These are phyloP conservation scores for Eudasyphora cyanicolor DNA, from an alignment of 2,888 invertebrate genomes.

Conservation along the genomic window DNA sequence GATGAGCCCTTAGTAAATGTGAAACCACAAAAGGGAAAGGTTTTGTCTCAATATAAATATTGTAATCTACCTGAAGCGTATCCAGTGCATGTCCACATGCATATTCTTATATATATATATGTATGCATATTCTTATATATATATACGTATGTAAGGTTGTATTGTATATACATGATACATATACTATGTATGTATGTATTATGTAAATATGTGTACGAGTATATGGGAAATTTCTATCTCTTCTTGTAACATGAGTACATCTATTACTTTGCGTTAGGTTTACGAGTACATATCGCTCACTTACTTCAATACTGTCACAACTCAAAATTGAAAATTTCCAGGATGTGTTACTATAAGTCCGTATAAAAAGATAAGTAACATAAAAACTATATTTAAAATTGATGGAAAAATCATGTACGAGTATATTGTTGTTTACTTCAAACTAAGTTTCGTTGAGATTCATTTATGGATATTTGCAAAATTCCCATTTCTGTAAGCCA, in stretches of 20 bases:
- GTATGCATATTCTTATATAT: too few relatives aligned
- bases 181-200: neutral
- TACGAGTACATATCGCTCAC: too few relatives aligned
- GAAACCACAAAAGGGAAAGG: slow-evolving; percentile 46
- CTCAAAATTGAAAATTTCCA: too few relatives aligned
- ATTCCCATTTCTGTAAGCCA: too few relatives aligned
- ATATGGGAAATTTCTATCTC: neutral
- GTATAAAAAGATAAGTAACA: too few relatives aligned
- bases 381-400: too few relatives aligned
- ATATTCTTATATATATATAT: neutral
- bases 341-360: too few relatives aligned
- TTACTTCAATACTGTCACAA: too few relatives aligned
- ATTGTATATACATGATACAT: neutral
- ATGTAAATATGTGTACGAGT: neutral
- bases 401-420: too few relatives aligned
- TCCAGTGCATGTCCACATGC: neutral
- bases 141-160: neutral
- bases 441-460: too few relatives aligned
- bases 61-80: slow-evolving; percentile 54
- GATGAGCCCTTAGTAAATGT: neutral
- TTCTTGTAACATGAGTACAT: neutral
- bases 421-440: too few relatives aligned
- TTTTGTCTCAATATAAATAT: slow-evolving; percentile 41
- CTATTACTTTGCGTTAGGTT: neutral
- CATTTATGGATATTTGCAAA: too few relatives aligned